Conservation (phyloP, 2,888 invertebrate species). For the Criorhina ranunculi region DNA sequence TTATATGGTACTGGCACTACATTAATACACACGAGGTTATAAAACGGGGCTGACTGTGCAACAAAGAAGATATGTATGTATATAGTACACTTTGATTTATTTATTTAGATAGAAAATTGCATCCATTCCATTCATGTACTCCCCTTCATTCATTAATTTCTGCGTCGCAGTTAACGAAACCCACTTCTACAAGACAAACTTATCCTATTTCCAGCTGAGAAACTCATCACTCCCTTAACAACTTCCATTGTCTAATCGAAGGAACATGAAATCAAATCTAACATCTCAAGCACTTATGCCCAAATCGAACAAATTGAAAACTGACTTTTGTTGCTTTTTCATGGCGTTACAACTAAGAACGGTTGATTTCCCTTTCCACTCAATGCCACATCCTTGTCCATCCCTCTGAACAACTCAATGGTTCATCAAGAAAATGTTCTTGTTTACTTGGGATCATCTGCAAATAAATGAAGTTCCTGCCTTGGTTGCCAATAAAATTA, state of each 20-base stretch:
- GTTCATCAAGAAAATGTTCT: slow-evolving; percentile 50
- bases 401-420: slow-evolving; percentile 14
- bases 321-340: slow-evolving; percentile 45
- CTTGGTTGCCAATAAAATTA: slow-evolving; percentile 45
- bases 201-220: slow-evolving; percentile 17
- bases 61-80: no score
- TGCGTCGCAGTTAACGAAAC: not conserved
- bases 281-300: slow-evolving; percentile 56
- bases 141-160: slow-evolving; percentile 3
- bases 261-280: slow-evolving; percentile 55
- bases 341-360: not conserved
- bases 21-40: no score
- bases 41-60: no score
- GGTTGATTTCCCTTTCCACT: not conserved
- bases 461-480: slow-evolving; percentile 59
- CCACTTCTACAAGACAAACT: not conserved
- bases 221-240: slow-evolving; percentile 11
- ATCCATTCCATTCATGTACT: not conserved
- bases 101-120: no score
- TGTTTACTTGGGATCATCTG: slow-evolving; percentile 64
- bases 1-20: no score
- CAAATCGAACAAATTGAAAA: slow-evolving; percentile 72
- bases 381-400: not conserved
- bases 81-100: no score
- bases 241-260: slow-evolving; percentile 35